A percentile compares a stretch with the other conserved stretches of the same genome.
Evolutionary conservation across 2,888 invertebrate genomes (phyloP).

Genomic region (Cryptosula pallasiana): DNA sequence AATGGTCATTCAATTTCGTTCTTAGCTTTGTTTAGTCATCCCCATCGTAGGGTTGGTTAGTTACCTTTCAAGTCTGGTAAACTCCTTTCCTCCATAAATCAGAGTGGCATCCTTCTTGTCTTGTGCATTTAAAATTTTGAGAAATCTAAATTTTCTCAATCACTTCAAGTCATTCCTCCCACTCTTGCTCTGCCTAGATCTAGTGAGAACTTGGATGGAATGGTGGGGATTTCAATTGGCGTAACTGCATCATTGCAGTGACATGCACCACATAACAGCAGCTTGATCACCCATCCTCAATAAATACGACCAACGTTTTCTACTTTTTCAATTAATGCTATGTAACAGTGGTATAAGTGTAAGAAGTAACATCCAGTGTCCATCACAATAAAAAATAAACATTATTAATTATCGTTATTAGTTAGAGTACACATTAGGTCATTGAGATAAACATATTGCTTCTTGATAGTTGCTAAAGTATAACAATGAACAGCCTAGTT

Average conservation of each 20-base stretch:
- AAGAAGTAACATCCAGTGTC: no score
- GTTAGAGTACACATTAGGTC: no score
- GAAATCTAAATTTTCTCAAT: slow-evolving; percentile 27
- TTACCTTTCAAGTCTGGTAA: not conserved
- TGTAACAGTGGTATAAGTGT: no score
- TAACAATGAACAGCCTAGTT: no score
- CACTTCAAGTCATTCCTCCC: slow-evolving; percentile 27
- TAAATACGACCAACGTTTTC: no score
- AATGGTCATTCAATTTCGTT: slow-evolving; percentile 27
- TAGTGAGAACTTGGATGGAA: slow-evolving; percentile 23
- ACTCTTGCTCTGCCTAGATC: slow-evolving; percentile 22
- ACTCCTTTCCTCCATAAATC: slow-evolving; percentile 26
- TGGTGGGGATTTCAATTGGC: slow-evolving; percentile 24
- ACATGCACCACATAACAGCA: not conserved
- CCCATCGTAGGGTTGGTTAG: not conserved
- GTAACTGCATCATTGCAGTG: slow-evolving; percentile 13
- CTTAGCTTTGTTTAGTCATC: slow-evolving; percentile 26
- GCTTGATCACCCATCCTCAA: no score
- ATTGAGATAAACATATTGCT: no score
- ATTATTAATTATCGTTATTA: no score
- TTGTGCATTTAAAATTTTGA: slow-evolving; percentile 24
- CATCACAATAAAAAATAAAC: no score
- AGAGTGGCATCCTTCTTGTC: slow-evolving; percentile 27
- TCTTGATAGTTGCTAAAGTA: no score
- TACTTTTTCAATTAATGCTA: no score